These are phyloP conservation scores for Alouatta palliata DNA, from an alignment of 2,113 vertebrate genomes.

Conservation along the genomic window DNA sequence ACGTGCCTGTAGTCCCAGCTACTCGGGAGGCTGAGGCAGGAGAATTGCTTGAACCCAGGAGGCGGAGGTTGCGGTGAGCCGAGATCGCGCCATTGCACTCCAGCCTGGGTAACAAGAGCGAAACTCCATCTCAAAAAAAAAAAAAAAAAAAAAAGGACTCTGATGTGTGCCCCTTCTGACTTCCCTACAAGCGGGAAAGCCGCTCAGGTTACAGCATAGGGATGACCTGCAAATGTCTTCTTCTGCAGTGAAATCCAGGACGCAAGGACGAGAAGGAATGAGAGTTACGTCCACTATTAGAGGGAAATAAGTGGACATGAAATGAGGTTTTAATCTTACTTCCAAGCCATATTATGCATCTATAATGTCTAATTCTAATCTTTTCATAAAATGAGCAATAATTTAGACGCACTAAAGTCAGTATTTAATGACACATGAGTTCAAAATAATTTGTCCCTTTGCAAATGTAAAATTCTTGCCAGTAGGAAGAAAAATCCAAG, in stretches of 20 bases:
- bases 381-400: conserved; percentile 54
- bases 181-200: not conserved
- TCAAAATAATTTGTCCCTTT: conserved; percentile 53
- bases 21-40: too few relatives aligned
- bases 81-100: too few relatives aligned
- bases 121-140: too few relatives aligned
- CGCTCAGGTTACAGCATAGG: fast-evolving
- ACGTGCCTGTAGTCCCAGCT: too few relatives aligned
- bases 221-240: not conserved
- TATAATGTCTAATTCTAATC: conserved; percentile 25
- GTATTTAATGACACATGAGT: conserved; percentile 61
- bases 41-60: too few relatives aligned
- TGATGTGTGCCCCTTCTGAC: not conserved
- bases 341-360: conserved; percentile 21
- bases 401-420: conserved; percentile 55
- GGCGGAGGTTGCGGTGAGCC: too few relatives aligned
- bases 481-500: conserved; percentile 54
- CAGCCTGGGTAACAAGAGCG: too few relatives aligned
- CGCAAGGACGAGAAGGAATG: not conserved
- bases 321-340: conserved; percentile 52
- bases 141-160: not conserved
- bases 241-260: not conserved
- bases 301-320: conserved; percentile 7
- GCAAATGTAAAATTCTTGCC: conserved; percentile 44
- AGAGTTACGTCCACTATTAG: not conserved